Evolutionary conservation across 2,888 invertebrate genomes (phyloP).

Genomic region (Sipha maydis): DNA sequence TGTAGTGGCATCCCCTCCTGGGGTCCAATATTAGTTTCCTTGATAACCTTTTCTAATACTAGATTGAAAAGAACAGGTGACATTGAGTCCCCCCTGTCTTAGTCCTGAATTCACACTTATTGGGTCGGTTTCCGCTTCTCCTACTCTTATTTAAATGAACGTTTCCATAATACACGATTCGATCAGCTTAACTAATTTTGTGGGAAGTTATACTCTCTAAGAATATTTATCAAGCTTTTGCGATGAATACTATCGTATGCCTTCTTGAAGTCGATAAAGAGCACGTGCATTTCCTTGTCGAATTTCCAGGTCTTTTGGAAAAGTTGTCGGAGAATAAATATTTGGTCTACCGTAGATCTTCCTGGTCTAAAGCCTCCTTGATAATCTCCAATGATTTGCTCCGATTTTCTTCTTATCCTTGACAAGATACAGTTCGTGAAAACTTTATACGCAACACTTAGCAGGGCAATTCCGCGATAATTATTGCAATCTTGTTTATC

Average conservation of each 20-base stretch:
- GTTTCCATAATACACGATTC: conserved; percentile 18
- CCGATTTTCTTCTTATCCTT: conserved; percentile 16
- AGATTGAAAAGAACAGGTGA: conserved; percentile 8
- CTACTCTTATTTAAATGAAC: too few species aligned
- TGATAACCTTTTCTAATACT: conserved; percentile 5
- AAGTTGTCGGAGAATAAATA: too few species aligned
- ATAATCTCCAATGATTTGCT: conserved; percentile 20
- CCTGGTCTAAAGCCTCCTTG: conserved; percentile 24
- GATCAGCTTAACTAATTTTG: conserved; percentile 19
- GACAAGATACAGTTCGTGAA: conserved; percentile 13
- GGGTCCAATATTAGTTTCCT: too few species aligned
- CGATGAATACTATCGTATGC: conserved; percentile 28
- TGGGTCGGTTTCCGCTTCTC: conserved; percentile 28
- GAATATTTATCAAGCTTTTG: conserved; percentile 30
- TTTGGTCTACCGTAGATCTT: too few species aligned
- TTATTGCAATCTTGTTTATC: too few species aligned
- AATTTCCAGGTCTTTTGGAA: too few species aligned
- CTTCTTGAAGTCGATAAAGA: too few species aligned
- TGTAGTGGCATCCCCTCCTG: too few species aligned
- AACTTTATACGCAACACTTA: conserved; percentile 10
- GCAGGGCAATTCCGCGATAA: conserved; percentile 13
- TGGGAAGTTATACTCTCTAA: conserved; percentile 32
- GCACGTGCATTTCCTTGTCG: too few species aligned
- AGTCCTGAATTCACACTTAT: conserved; percentile 19
- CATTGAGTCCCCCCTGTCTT: conserved; percentile 20